These are phyloP conservation scores for Stylophora pistillata DNA, from an alignment of 64 coral and sea anemone species.

Conservation along the genomic window DNA sequence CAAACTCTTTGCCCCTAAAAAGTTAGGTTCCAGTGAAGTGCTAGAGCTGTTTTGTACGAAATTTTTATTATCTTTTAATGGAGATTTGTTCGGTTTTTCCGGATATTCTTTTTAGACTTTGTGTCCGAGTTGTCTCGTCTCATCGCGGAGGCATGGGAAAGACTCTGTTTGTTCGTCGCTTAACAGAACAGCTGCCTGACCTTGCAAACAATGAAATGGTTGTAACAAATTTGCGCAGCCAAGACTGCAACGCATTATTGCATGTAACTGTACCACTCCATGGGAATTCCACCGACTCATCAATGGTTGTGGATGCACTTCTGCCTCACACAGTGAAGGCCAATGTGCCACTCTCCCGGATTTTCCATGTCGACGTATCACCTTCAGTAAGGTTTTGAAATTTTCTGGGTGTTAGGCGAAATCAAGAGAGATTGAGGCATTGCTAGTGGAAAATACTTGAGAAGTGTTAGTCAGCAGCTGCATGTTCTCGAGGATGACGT, in stretches of 20 bases:
- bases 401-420: no score
- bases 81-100: no score
- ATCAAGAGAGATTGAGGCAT: no score
- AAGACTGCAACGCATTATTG: background rate
- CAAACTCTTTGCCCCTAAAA: no score
- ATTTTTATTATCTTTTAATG: no score
- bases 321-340: slow-evolving; percentile 48
- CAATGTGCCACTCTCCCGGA: slow-evolving; percentile 84
- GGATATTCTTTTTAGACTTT: slow-evolving; percentile 65
- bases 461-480: no score
- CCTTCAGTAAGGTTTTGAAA: slow-evolving; percentile 70
- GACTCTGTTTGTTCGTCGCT: slow-evolving; percentile 54
- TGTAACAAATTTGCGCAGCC: background rate
- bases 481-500: no score
- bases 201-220: slow-evolving; percentile 62
- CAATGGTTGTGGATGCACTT: slow-evolving; percentile 50
- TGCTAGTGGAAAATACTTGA: no score
- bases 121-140: slow-evolving; percentile 70
- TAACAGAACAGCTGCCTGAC: slow-evolving; percentile 57
- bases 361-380: slow-evolving; percentile 92
- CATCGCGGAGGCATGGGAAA: slow-evolving; percentile 75
- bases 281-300: slow-evolving; percentile 69
- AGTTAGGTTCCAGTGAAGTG: no score
- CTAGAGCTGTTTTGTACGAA: no score
- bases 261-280: slow-evolving; percentile 78